A percentile compares a stretch with the other conserved stretches of the same genome.
Evolutionary conservation across 1,140 invertebrate species (phyloP).

Genomic region (Drosophila ananassae): DNA sequence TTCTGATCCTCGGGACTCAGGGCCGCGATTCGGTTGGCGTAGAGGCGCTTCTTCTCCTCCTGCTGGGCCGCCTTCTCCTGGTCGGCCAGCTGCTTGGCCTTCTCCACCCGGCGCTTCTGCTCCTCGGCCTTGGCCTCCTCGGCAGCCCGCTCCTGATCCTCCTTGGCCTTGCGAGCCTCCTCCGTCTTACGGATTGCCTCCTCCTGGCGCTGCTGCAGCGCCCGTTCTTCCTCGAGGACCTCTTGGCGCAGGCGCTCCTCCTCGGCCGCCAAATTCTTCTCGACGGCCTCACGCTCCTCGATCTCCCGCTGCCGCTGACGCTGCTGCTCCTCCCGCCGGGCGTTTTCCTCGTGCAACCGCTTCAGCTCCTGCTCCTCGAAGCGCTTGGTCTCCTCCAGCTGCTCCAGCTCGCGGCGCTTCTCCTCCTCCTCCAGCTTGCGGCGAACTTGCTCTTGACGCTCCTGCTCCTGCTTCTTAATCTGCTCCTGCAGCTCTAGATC

Average conservation of each 20-base stretch:
- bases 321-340: slow-evolving; percentile 51
- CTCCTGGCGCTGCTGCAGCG: slow-evolving; percentile 51
- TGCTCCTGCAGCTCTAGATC: slow-evolving; percentile 56
- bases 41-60: slow-evolving; percentile 57
- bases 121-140: slow-evolving; percentile 47
- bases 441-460: slow-evolving; percentile 60
- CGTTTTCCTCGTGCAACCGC: slow-evolving; percentile 69
- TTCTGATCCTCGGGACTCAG: slow-evolving; percentile 68
- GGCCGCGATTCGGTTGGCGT: slow-evolving; percentile 50
- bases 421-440: slow-evolving; percentile 72
- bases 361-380: slow-evolving; percentile 66
- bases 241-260: slow-evolving; percentile 63
- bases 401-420: slow-evolving; percentile 56
- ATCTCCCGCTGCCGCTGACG: slow-evolving; percentile 66
- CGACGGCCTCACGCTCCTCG: slow-evolving; percentile 46
- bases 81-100: slow-evolving; percentile 60
- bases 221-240: slow-evolving; percentile 57
- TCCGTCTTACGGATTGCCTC: slow-evolving; percentile 56
- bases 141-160: slow-evolving; percentile 48
- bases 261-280: slow-evolving; percentile 58
- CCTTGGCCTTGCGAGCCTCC: slow-evolving; percentile 50
- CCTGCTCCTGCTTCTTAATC: slow-evolving; percentile 60
- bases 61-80: slow-evolving; percentile 29
- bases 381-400: slow-evolving; percentile 60
- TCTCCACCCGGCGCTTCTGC: slow-evolving; percentile 54